Percentiles rank a stretch among this genome's conserved stretches.
These are phyloP conservation scores for Drosophila subobscura DNA, from an alignment of 1,140 invertebrate species.

Conservation along the genomic window DNA sequence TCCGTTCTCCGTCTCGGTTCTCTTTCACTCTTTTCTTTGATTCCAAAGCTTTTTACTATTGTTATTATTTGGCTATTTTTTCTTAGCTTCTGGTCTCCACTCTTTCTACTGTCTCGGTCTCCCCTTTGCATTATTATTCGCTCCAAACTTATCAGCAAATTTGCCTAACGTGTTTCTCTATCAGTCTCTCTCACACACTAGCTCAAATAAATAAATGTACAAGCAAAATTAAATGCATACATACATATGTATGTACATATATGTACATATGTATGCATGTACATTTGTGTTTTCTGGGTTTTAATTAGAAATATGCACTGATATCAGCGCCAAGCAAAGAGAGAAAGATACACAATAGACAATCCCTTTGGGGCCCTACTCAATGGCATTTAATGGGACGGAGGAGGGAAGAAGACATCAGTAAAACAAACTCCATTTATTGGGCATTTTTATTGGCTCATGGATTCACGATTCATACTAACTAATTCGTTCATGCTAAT, in stretches of 20 bases:
- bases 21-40: slow-evolving; percentile 18
- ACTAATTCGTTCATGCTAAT: too few relatives aligned
- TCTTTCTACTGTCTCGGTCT: slow-evolving; percentile 24
- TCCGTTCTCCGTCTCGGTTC: background rate
- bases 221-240: slow-evolving; percentile 12
- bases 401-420: too few relatives aligned
- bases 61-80: background rate
- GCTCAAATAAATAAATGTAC: background rate
- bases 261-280: slow-evolving; percentile 1
- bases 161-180: slow-evolving; percentile 52
- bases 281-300: slow-evolving; percentile 37
- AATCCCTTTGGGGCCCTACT: slow-evolving; percentile 11
- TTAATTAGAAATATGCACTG: slow-evolving; percentile 64
- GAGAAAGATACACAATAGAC: background rate
- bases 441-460: too few relatives aligned
- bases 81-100: slow-evolving; percentile 12
- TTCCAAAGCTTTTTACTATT: slow-evolving; percentile 9
- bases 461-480: too few relatives aligned
- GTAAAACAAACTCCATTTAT: too few relatives aligned
- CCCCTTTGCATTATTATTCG: slow-evolving; percentile 4
- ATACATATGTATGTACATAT: background rate
- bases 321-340: slow-evolving; percentile 39
- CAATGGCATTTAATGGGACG: too few relatives aligned
- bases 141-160: slow-evolving; percentile 56
- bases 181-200: slow-evolving; percentile 15